These are phyloP conservation scores for Octopus sinensis DNA, from an alignment of 1,140 invertebrate genomes.

Conservation along the genomic window DNA sequence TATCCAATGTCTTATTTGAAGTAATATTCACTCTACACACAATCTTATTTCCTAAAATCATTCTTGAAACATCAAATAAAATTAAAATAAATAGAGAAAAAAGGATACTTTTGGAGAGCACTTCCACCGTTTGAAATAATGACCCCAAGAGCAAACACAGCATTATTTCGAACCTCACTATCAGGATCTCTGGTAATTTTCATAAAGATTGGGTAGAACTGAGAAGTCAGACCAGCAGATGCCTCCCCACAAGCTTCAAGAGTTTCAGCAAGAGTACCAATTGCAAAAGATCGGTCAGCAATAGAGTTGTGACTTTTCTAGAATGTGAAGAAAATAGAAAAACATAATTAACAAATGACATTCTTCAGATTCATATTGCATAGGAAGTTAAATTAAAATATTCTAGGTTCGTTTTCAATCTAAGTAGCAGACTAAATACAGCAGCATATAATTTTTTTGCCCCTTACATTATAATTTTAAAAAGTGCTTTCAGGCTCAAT, in stretches of 20 bases:
- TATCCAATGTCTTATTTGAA: too few species aligned
- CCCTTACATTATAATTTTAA: too few species aligned
- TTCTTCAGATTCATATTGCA: too few species aligned
- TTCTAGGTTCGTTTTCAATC: too few species aligned
- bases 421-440: too few species aligned
- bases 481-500: too few species aligned
- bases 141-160: slow-evolving; percentile 74
- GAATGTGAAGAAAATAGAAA: slow-evolving; percentile 21
- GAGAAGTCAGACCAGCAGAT: slow-evolving; percentile 61
- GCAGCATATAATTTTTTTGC: too few species aligned
- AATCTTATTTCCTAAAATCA: too few species aligned
- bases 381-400: too few species aligned
- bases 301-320: slow-evolving; percentile 65
- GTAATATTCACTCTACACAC: too few species aligned
- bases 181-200: slow-evolving; percentile 64
- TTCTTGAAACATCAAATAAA: background rate
- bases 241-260: slow-evolving; percentile 64
- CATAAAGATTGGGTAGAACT: slow-evolving; percentile 67
- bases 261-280: slow-evolving; percentile 74
- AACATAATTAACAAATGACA: background rate
- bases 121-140: slow-evolving; percentile 66
- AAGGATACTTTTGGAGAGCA: slow-evolving; percentile 64
- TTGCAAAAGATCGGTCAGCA: slow-evolving; percentile 69
- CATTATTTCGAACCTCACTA: slow-evolving; percentile 74
- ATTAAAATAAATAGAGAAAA: slow-evolving; percentile 15